phyloP scores from a whole-genome alignment of 2,888 invertebrate species.

The Notocelia uddmanniana region DNA sequence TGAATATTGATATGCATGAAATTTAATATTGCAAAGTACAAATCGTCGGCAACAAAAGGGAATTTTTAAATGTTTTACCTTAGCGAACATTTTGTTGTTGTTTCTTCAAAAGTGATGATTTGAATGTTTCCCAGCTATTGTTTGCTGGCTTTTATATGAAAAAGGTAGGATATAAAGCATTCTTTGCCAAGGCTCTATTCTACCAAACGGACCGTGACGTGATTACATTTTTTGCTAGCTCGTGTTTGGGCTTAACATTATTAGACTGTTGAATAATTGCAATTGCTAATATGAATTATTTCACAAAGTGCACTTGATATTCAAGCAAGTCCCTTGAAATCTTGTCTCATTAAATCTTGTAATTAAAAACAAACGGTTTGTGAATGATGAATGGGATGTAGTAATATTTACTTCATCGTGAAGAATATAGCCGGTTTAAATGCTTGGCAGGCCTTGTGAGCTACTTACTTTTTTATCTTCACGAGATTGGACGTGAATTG shows the following conservation, averaged over 20 bases:
- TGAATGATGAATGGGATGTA: conserved; percentile 24
- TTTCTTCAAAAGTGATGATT: conserved; percentile 63
- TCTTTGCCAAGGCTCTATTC: conserved; percentile 67
- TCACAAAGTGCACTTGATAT: conserved; percentile 36
- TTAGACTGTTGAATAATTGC: conserved; percentile 36
- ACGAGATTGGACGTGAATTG: conserved; percentile 40
- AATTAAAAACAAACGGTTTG: conserved; percentile 8
- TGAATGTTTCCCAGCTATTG: conserved; percentile 65
- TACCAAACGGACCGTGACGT: conserved; percentile 72
- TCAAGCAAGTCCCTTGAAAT: conserved; percentile 26
- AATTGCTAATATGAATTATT: conserved; percentile 35
- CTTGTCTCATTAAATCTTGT: conserved; percentile 27
- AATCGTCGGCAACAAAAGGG: conserved; percentile 41
- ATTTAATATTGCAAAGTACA: conserved; percentile 41
- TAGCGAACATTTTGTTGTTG: conserved; percentile 68
- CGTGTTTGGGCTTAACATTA: conserved; percentile 37
- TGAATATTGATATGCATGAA: conserved; percentile 13
- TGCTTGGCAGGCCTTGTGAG: conserved; percentile 33
- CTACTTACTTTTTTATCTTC: conserved; percentile 38
- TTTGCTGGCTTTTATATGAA: conserved; percentile 70
- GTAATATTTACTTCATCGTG: conserved; percentile 22
- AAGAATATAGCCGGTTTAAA: conserved; percentile 29
- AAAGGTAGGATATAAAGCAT: conserved; percentile 64
- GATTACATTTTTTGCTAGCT: conserved; percentile 57
- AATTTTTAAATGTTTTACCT: conserved; percentile 60